phyloP scores from a whole-genome alignment of 2,888 invertebrate genomes.

The Hyles lineata region DNA sequence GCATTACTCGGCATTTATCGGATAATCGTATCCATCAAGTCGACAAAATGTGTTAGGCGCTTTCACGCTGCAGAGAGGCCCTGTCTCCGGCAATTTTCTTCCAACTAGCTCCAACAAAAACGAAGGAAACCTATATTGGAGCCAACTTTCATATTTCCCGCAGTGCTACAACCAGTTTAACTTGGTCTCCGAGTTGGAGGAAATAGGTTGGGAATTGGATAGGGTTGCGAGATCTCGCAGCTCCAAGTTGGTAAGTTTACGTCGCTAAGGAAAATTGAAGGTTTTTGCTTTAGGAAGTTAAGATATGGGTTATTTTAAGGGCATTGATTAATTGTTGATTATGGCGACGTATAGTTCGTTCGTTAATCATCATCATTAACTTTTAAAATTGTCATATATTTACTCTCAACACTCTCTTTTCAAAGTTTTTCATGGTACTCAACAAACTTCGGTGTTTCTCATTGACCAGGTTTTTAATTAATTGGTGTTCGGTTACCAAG shows the following conservation, averaged over 20 bases:
- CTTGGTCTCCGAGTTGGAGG: conserved; percentile 29
- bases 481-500: too few relatives aligned
- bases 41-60: conserved; percentile 43
- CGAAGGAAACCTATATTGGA: conserved; percentile 47
- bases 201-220: background rate
- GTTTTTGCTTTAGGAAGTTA: conserved; percentile 37
- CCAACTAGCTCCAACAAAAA: conserved; percentile 52
- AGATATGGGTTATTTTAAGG: background rate
- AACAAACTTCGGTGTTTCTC: too few relatives aligned
- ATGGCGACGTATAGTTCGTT: background rate
- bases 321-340: background rate
- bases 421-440: too few relatives aligned
- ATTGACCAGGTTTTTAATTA: too few relatives aligned
- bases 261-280: conserved; percentile 53
- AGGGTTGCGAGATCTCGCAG: background rate
- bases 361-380: background rate
- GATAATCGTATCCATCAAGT: conserved; percentile 52
- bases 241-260: conserved; percentile 34
- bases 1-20: conserved; percentile 39
- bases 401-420: too few relatives aligned
- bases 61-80: conserved; percentile 40
- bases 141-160: conserved; percentile 58
- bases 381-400: too few relatives aligned
- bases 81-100: conserved; percentile 52
- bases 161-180: conserved; percentile 44